Conservation (phyloP, 2,888 invertebrate genomes). For the Beris morrisii region DNA sequence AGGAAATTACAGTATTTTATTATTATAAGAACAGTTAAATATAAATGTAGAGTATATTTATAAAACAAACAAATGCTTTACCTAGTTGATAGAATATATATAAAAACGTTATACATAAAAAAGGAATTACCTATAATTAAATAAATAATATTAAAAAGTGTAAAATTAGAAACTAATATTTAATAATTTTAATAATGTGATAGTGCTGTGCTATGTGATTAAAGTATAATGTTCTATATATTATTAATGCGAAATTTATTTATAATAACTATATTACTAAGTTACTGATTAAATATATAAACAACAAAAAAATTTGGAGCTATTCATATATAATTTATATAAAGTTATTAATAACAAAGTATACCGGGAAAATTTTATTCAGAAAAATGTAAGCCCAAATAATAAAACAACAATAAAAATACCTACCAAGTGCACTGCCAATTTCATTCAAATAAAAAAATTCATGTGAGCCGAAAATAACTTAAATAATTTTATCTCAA, state of each 20-base stretch:
- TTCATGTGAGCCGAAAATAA: too few species aligned
- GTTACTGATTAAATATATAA: background rate
- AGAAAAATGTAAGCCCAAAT: background rate
- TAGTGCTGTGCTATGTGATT: slow-evolving; percentile 44
- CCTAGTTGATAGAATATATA: slow-evolving; percentile 15
- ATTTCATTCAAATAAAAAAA: slow-evolving; percentile 9
- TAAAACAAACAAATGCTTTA: slow-evolving; percentile 17
- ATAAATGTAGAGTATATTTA: slow-evolving; percentile 11
- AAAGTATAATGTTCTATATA: slow-evolving; percentile 25
- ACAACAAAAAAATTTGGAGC: too few species aligned
- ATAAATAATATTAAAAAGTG: slow-evolving; percentile 17
- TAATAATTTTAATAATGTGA: slow-evolving; percentile 40
- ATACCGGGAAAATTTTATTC: background rate
- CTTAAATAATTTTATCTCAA: too few species aligned
- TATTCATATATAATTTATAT: background rate
- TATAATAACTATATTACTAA: background rate
- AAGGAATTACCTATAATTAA: slow-evolving; percentile 5
- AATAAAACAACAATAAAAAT: background rate
- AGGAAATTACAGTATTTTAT: slow-evolving; percentile 27
- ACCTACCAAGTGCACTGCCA: slow-evolving; percentile 18
- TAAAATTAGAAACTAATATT: slow-evolving; percentile 30
- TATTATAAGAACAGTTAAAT: slow-evolving; percentile 17
- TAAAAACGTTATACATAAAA: slow-evolving; percentile 7
- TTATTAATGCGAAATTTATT: background rate
- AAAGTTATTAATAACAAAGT: slow-evolving; percentile 9